phyloP scores from a whole-genome alignment of 2,113 vertebrate species.

The Cyprinus carpio region DNA sequence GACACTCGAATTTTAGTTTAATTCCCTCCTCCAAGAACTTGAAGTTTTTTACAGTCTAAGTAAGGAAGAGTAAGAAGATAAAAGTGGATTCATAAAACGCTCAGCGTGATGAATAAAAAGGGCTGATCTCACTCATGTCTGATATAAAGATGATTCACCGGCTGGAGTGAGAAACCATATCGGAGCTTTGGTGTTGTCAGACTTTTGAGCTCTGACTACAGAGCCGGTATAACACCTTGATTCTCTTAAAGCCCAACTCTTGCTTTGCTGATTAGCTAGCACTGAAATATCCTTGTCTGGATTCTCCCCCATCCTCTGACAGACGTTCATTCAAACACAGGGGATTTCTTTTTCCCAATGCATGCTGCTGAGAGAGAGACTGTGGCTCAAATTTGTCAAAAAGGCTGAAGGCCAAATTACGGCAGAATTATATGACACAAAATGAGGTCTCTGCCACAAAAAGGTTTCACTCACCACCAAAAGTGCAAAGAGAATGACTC shows the following conservation, averaged over 20 bases:
- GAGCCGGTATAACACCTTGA: background rate
- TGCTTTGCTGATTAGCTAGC: slow-evolving; percentile 25
- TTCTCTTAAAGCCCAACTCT: slow-evolving; percentile 2
- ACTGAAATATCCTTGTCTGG: slow-evolving; percentile 1
- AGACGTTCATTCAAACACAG: slow-evolving; percentile 28
- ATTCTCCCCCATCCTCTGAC: slow-evolving; percentile 18
- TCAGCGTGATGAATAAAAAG: slow-evolving; percentile 18
- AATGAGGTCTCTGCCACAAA: slow-evolving; percentile 1
- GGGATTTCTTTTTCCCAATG: slow-evolving; percentile 26
- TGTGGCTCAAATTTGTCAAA: slow-evolving; percentile 16
- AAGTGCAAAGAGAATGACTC: slow-evolving; percentile 97
- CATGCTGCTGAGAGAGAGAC: slow-evolving; percentile 23
- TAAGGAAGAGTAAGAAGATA: slow-evolving; percentile 29
- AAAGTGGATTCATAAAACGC: slow-evolving; percentile 5
- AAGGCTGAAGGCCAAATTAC: slow-evolving; percentile 10
- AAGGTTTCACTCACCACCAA: slow-evolving; percentile 88
- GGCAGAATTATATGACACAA: slow-evolving; percentile 28
- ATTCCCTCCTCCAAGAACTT: background rate
- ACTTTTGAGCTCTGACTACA: slow-evolving; percentile 19
- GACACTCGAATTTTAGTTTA: background rate
- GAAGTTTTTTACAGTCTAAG: background rate
- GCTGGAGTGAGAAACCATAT: background rate
- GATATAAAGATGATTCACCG: slow-evolving; percentile 28
- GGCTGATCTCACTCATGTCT: slow-evolving; percentile 9
- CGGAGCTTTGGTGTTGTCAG: slow-evolving; percentile 22